Evolutionary conservation across 2,113 vertebrate genomes (phyloP).

Genomic region (Eretmochelys imbricata): DNA sequence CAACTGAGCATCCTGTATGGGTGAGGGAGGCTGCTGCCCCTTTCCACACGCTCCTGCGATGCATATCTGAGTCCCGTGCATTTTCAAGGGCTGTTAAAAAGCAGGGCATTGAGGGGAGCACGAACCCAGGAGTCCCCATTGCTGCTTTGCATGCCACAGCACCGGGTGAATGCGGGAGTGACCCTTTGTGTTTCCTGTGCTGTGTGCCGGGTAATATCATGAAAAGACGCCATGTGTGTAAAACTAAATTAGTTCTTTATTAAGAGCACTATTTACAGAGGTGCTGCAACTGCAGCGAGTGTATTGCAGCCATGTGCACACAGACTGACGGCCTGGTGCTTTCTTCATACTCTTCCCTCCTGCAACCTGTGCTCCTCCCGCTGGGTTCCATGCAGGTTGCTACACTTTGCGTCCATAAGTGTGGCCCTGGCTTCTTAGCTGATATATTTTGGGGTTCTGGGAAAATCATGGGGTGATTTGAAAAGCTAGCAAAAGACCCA

Average conservation of each 20-base stretch:
- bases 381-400: background rate
- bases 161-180: background rate
- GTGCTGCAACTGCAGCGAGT: background rate
- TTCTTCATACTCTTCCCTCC: background rate
- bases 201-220: background rate
- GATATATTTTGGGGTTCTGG: background rate
- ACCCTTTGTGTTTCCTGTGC: background rate
- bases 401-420: background rate
- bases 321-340: background rate
- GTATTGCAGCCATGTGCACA: background rate
- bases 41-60: background rate
- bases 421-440: background rate
- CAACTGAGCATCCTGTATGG: background rate
- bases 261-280: background rate
- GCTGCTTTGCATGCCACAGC: background rate
- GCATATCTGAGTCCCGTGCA: background rate
- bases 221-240: background rate
- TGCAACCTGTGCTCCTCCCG: background rate
- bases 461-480: background rate
- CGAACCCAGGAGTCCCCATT: background rate
- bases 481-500: background rate
- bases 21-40: too few species aligned
- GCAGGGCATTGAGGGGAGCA: background rate
- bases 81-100: background rate
- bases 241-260: background rate